Evolutionary conservation across 2,113 vertebrate species (phyloP).

Genomic region (Laticauda colubrina): DNA sequence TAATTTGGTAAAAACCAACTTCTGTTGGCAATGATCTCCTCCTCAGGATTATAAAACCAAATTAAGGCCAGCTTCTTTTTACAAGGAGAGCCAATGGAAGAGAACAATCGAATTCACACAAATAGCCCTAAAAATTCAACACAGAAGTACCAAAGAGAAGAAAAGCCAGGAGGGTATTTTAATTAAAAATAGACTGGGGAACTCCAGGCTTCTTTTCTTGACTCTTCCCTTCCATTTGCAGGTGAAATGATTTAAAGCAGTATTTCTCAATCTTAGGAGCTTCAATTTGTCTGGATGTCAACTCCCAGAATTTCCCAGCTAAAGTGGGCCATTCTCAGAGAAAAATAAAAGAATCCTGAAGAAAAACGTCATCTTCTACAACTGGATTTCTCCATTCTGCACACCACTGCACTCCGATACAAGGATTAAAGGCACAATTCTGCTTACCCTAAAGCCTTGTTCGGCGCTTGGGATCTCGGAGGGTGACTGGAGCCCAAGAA

Average conservation of each 20-base stretch:
- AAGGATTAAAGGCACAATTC: neutral
- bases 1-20: constrained; percentile 22
- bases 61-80: constrained; percentile 2
- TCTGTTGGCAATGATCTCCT: neutral
- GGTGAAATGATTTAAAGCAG: neutral
- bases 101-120: neutral
- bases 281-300: neutral
- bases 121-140: neutral
- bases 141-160: neutral
- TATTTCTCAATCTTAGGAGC: neutral
- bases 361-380: neutral
- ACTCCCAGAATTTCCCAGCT: neutral
- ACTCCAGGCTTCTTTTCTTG: neutral
- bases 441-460: neutral
- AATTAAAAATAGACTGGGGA: neutral
- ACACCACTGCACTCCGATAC: neutral
- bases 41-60: constrained; percentile 18
- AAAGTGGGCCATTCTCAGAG: neutral
- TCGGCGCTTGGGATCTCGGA: neutral
- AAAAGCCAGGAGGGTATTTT: neutral
- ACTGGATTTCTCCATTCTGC: neutral
- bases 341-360: neutral
- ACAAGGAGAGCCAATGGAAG: neutral
- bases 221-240: neutral
- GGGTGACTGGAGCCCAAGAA: neutral